Conservation (phyloP, 2,113 vertebrate species). For the Bubo blakistoni region DNA sequence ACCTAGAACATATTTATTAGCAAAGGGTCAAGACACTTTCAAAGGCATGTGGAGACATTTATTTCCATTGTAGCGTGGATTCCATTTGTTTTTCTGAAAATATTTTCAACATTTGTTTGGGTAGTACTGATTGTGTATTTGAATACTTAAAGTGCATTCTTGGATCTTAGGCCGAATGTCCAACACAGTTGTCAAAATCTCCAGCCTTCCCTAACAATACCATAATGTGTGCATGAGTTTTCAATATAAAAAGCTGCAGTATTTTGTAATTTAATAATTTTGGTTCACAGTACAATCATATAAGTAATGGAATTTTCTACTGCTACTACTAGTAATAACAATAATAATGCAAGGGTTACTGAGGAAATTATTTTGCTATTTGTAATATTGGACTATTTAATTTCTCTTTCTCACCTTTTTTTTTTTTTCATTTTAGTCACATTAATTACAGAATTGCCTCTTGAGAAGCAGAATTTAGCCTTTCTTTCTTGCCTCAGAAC, state of each 20-base stretch:
- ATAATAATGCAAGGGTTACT: neutral
- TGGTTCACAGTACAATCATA: neutral
- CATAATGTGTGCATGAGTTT: accelerated
- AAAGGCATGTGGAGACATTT: neutral
- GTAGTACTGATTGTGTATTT: neutral
- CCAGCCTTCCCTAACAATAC: neutral
- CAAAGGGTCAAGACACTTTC: neutral
- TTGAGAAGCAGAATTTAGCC: neutral
- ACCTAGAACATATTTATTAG: neutral
- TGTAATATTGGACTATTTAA: neutral
- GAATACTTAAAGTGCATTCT: neutral
- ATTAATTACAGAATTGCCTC: neutral
- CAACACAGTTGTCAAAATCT: neutral
- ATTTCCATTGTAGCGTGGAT: neutral
- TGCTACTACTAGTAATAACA: neutral
- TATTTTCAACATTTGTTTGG: neutral
- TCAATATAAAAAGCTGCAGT: neutral
- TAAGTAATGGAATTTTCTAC: neutral
- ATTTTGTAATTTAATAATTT: neutral
- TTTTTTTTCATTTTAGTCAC: neutral
- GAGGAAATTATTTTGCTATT: neutral
- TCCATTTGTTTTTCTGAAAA: neutral
- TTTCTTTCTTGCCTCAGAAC: neutral
- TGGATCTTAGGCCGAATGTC: neutral
- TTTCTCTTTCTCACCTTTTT: neutral